A percentile compares a stretch with the other conserved stretches of the same genome.
Conservation (phyloP, 2,113 vertebrate genomes). For the Cariama cristata region DNA sequence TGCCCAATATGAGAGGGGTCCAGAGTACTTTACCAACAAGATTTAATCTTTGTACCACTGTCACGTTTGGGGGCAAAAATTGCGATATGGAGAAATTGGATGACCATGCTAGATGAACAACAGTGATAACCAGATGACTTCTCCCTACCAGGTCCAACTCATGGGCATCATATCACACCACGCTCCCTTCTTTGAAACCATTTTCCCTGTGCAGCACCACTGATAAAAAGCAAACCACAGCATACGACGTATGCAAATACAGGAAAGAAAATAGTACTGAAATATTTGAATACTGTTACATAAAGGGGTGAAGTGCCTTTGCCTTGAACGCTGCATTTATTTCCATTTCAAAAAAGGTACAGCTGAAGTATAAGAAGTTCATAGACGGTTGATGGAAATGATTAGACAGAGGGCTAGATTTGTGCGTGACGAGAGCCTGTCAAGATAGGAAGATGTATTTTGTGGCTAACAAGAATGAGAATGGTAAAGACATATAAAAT, state of each 20-base stretch:
- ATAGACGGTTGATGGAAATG: background rate
- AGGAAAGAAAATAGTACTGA: background rate
- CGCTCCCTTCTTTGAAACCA: accelerated
- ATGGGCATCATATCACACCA: accelerated
- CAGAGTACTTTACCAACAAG: background rate
- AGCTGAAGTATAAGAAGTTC: background rate
- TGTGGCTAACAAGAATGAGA: background rate
- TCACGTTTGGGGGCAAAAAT: background rate
- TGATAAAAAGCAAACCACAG: background rate
- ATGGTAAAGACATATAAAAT: background rate
- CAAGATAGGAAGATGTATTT: background rate
- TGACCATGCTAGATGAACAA: background rate
- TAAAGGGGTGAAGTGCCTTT: background rate
- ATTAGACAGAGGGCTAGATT: background rate
- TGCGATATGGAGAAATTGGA: background rate
- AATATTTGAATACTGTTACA: background rate
- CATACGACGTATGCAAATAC: background rate
- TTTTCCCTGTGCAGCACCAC: background rate
- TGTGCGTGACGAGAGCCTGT: background rate
- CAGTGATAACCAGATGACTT: background rate
- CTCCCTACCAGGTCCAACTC: background rate
- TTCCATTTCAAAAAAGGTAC: constrained; percentile 23
- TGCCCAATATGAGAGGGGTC: too few species aligned
- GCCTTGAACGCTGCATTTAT: background rate
- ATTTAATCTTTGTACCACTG: accelerated